Base-by-base conservation (phyloP, 2,888 invertebrate genomes). In the Idaea straminata region DNA sequence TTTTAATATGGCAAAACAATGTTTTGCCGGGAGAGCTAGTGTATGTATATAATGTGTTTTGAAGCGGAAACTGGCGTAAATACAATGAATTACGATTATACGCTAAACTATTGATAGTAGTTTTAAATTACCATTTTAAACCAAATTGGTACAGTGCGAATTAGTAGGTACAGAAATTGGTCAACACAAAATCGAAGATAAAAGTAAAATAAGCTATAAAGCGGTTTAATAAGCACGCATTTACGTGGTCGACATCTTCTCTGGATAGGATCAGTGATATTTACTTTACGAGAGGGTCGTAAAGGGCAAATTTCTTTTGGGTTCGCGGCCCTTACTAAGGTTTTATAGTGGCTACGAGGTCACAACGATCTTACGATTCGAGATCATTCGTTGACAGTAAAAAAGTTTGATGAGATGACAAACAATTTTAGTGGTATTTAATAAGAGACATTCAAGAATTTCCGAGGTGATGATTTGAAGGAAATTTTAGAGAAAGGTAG, bases 231-330 rank as follows among this genome's bases (percentile, higher is more conserved):
- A 85, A 85, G 83, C 79, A 76, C 77, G 75, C 80, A 77, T 80
- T 84, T 83, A 79, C 76, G 77, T 69, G 66, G 74, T 69, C 77
- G 80, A 82, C 83, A 84, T 84, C 81, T 82, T 82, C 80, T 74
- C 75, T 76, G 74, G 73, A 72, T 71, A 75, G 75, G 82, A 82
- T 82, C 82, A 84, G 79, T 82, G 81, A 84, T 85, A 84, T 84
- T 85, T 83, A 80, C 81, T 87, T 87, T 86, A 87, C 82, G 84
- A 83, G 77, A 61, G 65, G 69, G 73, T 81, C 85, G 84, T 88
- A 86, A 86, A 86, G 76, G 73, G 71, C 70, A 73, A 77, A 75
- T 80, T 82, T 78, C 47, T 78, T 74, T 78, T 72, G 75, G 78
- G 74, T 74, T 78, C 73, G 64, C 68, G 71, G 72, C 70, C 68